Evolutionary conservation across 2,888 invertebrate species (phyloP), one percentile per base, ranked within the genome.

Genomic region (Temnothorax ravouxi): DNA sequence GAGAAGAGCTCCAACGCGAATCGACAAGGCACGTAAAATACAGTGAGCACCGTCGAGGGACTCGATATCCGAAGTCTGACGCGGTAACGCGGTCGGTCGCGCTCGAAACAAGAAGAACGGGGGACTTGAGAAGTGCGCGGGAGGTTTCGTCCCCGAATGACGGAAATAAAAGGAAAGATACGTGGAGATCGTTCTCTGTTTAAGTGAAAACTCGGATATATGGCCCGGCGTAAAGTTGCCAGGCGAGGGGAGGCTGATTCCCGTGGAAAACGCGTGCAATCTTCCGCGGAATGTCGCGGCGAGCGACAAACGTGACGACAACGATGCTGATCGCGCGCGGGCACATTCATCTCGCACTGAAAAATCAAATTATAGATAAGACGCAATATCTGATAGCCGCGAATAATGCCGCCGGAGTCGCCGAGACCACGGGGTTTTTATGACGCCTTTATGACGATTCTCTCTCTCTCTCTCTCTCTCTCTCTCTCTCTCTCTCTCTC

Each of bases 121-220:
- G 5, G 13, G n/a, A 47, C 44, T 34, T 13, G 62, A 52, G 50
- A 71, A 72, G 62, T 6, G 56, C 56, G 29, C 29, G 29, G 54
- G 25, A 59, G 66, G 44, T 74, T 62, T 69, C 50, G 62, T 34
- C 56, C 62, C n/a, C 66, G 71, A 86, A 86, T 59, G 64, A 41
- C 59, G 21, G 54, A 84, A 80, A 76, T 72, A 84, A 83, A 83
- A 83, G 52, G 69, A 44, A 69, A 74, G 59, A 77, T 75, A 59
- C 44, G 54, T 54, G 67, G 59, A 15, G 41, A 41, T 77, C 62
- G 79, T 83, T 44, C 56, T 62, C 59, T 61, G 77, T 84, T 87
- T 85, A 86, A 87, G 87, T 86, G 87, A 87, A 87, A 85, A 86
- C 83, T 83, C 75, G 54, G 80, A 83, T 80, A 83, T 83, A 83